Evolutionary conservation across 2,113 vertebrate genomes (phyloP).

Genomic region (Sigmodon hispidus): DNA sequence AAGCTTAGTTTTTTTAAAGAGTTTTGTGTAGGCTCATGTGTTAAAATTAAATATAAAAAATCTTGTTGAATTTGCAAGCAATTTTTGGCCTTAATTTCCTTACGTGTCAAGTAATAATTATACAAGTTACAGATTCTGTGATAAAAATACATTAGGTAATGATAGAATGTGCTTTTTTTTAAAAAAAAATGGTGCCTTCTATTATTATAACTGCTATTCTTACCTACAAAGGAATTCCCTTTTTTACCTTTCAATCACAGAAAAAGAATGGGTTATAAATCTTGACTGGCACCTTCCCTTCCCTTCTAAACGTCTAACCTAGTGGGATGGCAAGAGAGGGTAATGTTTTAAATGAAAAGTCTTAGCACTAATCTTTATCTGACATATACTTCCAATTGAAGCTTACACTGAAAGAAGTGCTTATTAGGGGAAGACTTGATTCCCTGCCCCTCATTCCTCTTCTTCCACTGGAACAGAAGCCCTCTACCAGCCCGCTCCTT

Average conservation of each 20-base stretch:
- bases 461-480: neutral
- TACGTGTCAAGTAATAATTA: conserved; percentile 27
- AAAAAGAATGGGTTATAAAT: conserved; percentile 55
- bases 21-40: neutral
- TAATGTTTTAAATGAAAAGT: conserved; percentile 75
- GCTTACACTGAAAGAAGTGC: conserved; percentile 44
- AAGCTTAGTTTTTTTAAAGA: conserved; percentile 25
- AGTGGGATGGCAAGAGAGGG: conserved; percentile 70
- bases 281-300: conserved; percentile 63
- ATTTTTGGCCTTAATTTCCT: conserved; percentile 50
- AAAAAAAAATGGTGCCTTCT: conserved; percentile 15
- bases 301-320: conserved; percentile 68
- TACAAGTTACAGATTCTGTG: neutral
- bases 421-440: conserved; percentile 58
- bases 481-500: conserved; percentile 27
- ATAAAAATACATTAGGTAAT: conserved; percentile 43
- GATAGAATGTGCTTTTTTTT: conserved; percentile 42
- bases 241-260: conserved; percentile 47
- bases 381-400: conserved; percentile 61
- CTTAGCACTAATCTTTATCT: conserved; percentile 66
- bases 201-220: conserved; percentile 51
- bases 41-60: conserved; percentile 57
- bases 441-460: conserved; percentile 16
- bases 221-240: conserved; percentile 54
- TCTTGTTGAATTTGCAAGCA: conserved; percentile 11